Base-by-base conservation (phyloP, 2,888 invertebrate genomes). In the Amitus sp. region DNA sequence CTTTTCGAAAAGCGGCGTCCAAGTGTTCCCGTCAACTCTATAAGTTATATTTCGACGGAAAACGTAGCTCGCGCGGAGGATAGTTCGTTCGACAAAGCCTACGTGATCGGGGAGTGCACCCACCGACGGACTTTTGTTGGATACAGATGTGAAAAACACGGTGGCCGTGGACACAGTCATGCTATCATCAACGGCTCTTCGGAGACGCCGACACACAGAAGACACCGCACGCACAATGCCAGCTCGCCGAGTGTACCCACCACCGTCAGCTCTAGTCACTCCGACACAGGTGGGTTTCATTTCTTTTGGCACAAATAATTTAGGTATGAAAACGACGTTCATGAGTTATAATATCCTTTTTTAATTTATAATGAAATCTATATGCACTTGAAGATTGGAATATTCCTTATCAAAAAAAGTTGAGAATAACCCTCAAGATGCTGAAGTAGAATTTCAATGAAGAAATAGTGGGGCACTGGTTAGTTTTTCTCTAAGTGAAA, bases 71-170 rank as follows among this genome's bases (percentile, higher is more conserved):
- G 75, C 13, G 67, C 67, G 17, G 78, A 76, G 43, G 73, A 74
- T 13, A 67, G 71, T 20, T 56, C 72, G 12, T 73, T 78, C 55
- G 76, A 77, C 54, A 72, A 72, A 45, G 65, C 73, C 6, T 77
- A 78, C 61, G 70, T 78, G 6, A 78, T 78, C 47, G 77, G 77
- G n/a, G 79, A 77, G 50, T 79, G 79, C 60, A 76, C 78, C 4
- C 80, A 79, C 57, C 75, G 75, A 30, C 74, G 48, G 42, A 53
- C 61, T 64, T 72, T 63, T 40, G 74, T 78, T 19, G 80, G 80
- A 10, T 80, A 79, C 57, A 75, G 81, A 17, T 80, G 82, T 65
- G 82, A 82, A 62, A 79, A 77, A 46, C 79, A 80, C 66, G 71
- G 66, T 43, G 71, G 64, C 43, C 76, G 72, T 65, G 72, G 68